phyloP scores from a whole-genome alignment of 2,888 invertebrate genomes.

The Minunthozetes semirufus region DNA sequence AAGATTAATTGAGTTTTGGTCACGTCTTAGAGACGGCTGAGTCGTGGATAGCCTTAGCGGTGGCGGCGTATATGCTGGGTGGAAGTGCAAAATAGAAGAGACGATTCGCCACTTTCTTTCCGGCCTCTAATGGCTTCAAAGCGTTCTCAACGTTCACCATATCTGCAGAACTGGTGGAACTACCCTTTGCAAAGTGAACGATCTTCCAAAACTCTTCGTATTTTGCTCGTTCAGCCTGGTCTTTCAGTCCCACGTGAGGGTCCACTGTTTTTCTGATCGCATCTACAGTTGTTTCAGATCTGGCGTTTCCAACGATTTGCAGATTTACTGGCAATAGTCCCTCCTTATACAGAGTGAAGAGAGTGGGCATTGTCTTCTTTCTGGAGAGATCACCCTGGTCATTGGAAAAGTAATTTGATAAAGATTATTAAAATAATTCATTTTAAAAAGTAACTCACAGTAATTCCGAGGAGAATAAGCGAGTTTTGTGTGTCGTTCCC shows the following conservation, averaged over 20 bases:
- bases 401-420: too few species aligned
- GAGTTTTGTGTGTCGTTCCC: background rate
- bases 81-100: slow-evolving; percentile 34
- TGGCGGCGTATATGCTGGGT: slow-evolving; percentile 2
- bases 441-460: slow-evolving; percentile 16
- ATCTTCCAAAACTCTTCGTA: slow-evolving; percentile 30
- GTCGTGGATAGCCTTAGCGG: background rate
- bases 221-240: background rate
- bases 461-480: slow-evolving; percentile 29
- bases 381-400: slow-evolving; percentile 32
- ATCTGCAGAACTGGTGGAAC: background rate
- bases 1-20: too few species aligned
- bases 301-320: slow-evolving; percentile 53
- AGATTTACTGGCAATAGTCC: slow-evolving; percentile 51
- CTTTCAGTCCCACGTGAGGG: slow-evolving; percentile 43
- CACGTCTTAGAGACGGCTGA: background rate
- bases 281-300: slow-evolving; percentile 49
- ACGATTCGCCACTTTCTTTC: background rate
- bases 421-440: background rate
- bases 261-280: slow-evolving; percentile 44
- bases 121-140: background rate
- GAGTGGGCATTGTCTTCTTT: slow-evolving; percentile 30
- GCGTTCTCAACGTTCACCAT: background rate
- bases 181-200: background rate
- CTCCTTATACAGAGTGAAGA: slow-evolving; percentile 52